Conservation (phyloP, 2,113 vertebrate genomes). For the Oophaga pumilio region DNA sequence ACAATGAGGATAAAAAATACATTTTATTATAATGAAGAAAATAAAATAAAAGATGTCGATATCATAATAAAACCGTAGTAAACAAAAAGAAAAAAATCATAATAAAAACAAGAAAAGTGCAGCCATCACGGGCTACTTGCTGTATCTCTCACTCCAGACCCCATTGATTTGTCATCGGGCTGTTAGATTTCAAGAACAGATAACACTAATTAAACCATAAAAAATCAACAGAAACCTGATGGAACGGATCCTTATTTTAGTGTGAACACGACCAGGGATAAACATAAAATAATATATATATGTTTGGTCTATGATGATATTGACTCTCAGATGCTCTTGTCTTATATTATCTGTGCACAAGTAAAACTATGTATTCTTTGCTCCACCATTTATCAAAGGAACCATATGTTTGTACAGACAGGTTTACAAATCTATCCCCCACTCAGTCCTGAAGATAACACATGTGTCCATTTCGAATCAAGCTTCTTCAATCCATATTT, state of each 20-base stretch:
- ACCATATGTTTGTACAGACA: conserved; percentile 14
- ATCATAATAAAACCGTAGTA: too few species aligned
- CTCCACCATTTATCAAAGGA: conserved; percentile 42
- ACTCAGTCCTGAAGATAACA: conserved; percentile 13
- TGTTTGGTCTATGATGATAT: neutral
- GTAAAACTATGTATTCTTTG: conserved; percentile 22
- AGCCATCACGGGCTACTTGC: too few species aligned
- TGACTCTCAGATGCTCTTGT: neutral
- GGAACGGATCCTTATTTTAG: neutral
- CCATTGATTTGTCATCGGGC: too few species aligned
- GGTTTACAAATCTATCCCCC: conserved; percentile 22
- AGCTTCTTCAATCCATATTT: conserved; percentile 32
- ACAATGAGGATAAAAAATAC: too few species aligned
- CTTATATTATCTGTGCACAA: neutral
- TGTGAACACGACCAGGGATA: neutral
- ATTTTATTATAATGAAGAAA: too few species aligned
- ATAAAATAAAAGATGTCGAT: too few species aligned
- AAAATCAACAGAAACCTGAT: neutral
- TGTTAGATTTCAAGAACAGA: too few species aligned
- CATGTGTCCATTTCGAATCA: conserved; percentile 37
- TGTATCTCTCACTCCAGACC: too few species aligned
- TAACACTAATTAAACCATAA: too few species aligned
- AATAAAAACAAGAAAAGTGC: too few species aligned
- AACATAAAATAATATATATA: neutral
- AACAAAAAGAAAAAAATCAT: too few species aligned